Evolutionary conservation across 2,888 invertebrate species (phyloP), one percentile per base, ranked within the genome.

Genomic region (Parnassius mnemosyne): DNA sequence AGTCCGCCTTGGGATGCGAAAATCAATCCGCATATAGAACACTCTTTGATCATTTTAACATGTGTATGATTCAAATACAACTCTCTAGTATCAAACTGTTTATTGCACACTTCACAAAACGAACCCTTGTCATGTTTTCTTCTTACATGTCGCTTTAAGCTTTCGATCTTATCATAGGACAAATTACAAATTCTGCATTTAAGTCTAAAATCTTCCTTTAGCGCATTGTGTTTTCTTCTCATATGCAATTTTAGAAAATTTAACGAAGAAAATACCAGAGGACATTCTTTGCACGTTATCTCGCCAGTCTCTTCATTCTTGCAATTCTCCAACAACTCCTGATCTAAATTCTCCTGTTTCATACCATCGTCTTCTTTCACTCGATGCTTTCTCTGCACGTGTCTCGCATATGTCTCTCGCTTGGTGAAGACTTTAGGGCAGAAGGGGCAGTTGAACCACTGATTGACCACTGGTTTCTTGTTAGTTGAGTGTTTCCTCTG

Each of bases 151-250:
- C 89, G 73, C 67, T 89, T 89, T 1, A 91, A 73, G 66, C 91
- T 91, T 58, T 89, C 89, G n/a, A 88, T 80, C 70, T 88, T 90
- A 63, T 89, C 82, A 53, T 90, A 91, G 0, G 89, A 89, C n/a
- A 91, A 71, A 64, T 85, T 84, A 65, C 91, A 91, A 62, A 89
- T 83, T 56, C 79, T 81, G 68, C 91, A 91, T 68, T 89, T 89
- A 51, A 89, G 73, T 65, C 83, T 77, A 61, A 88, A 91, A 57
- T 87, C 78, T 3, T 89, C 85, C 58, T 75, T 78, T 42, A 87
- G 69, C 0, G 84, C 87, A 43, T 89, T 89, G 65, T 91, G 91
- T 57, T 87, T 89, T 41, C 90, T 69, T 62, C 88, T 79, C 89
- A 91, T 87, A 54, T 91, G 91, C 1, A 89, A 63, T 69, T 89